Conservation (phyloP, 1,140 invertebrate genomes). For the Sarcophaga bullata region DNA sequence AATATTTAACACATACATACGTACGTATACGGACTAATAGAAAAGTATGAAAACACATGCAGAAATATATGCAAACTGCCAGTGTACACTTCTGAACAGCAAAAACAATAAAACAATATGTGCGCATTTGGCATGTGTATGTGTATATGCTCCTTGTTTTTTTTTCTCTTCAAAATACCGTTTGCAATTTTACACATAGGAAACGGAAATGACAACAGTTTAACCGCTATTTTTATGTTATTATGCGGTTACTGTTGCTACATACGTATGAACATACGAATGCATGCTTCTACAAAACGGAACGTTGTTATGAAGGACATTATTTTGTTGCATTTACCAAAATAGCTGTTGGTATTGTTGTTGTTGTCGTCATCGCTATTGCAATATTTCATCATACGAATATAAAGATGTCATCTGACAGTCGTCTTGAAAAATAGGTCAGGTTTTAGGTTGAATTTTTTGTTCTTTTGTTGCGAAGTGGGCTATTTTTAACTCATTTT, state of each 20-base stretch:
- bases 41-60: not conserved
- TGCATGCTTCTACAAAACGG: not conserved
- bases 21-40: not conserved
- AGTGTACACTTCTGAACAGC: not conserved
- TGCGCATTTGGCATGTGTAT: not conserved
- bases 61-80: not conserved
- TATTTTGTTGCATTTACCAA: too few species aligned
- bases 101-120: not conserved
- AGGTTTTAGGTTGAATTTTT: too few species aligned
- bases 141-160: too few species aligned
- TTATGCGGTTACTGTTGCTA: slow-evolving; percentile 20
- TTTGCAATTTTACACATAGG: slow-evolving; percentile 20
- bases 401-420: too few species aligned
- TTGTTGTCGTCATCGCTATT: too few species aligned
- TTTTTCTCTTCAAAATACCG: not conserved
- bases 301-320: too few species aligned
- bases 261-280: not conserved
- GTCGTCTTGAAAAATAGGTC: too few species aligned
- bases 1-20: slow-evolving; percentile 1
- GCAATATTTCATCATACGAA: too few species aligned
- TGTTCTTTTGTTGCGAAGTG: too few species aligned
- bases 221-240: slow-evolving; percentile 41
- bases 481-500: too few species aligned
- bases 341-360: too few species aligned
- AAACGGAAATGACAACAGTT: slow-evolving; percentile 38